Conservation (phyloP, 2,797 vertebrate genomes). For the Neostethus bicornis region DNA sequence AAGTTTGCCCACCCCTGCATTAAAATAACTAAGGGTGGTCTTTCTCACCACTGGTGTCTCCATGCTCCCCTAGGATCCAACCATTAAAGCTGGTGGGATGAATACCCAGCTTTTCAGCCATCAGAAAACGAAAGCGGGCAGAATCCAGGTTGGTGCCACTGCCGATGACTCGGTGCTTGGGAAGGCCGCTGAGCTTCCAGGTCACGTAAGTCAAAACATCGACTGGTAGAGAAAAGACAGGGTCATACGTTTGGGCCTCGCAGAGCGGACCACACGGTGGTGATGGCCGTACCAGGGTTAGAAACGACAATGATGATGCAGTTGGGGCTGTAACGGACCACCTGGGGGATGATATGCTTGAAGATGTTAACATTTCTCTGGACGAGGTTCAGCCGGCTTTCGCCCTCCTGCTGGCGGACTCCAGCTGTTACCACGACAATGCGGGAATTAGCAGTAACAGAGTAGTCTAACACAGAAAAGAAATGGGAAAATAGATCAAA, state of each 20-base stretch:
- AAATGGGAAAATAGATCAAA: too few species aligned
- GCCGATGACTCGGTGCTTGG: conserved; percentile 94
- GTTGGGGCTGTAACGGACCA: conserved; percentile 91
- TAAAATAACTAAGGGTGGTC: too few species aligned
- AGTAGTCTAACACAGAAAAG: conserved; percentile 86
- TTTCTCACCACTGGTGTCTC: conserved; percentile 93
- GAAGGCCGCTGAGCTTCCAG: conserved; percentile 98
- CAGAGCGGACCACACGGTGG: too few species aligned
- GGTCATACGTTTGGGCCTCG: too few species aligned
- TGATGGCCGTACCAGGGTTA: conserved; percentile 89
- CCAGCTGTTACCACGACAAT: conserved; percentile 94
- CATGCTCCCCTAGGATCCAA: conserved; percentile 95
- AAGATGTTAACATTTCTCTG: conserved; percentile 97
- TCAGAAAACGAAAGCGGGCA: conserved; percentile 92
- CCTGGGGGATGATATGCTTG: conserved; percentile 92
- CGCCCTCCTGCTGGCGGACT: conserved; percentile 96
- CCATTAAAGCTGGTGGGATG: conserved; percentile 92
- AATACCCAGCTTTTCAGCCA: conserved; percentile 92
- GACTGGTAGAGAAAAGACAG: conserved; percentile 71
- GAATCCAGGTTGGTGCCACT: conserved; percentile 97
- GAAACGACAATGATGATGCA: conserved; percentile 94
- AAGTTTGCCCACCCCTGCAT: too few species aligned
- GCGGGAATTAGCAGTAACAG: conserved; percentile 91
- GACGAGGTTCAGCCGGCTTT: conserved; percentile 94
- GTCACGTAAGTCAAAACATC: conserved; percentile 95